Conservation (phyloP, 92 coral and sea anemone genomes). For the Zoanthus gigantus region DNA sequence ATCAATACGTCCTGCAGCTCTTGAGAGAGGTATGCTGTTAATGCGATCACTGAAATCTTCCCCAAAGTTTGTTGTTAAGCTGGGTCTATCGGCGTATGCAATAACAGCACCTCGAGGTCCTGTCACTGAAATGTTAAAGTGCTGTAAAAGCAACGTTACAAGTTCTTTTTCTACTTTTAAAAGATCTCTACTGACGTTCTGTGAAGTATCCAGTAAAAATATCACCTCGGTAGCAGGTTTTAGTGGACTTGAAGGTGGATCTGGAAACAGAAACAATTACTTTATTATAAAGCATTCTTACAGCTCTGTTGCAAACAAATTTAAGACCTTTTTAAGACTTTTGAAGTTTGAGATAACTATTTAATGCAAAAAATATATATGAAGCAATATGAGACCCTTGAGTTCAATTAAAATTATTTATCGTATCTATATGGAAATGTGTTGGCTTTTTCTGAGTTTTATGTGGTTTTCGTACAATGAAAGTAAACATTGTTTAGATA, state of each 20-base stretch:
- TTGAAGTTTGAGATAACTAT: too few species aligned
- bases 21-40: slow-evolving; percentile 65
- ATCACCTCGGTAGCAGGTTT: slow-evolving; percentile 66
- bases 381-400: too few species aligned
- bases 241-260: slow-evolving; percentile 41
- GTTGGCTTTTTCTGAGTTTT: too few species aligned
- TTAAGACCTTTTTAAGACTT: too few species aligned
- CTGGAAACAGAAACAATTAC: background rate
- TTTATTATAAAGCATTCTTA: too few species aligned
- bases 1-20: slow-evolving; percentile 74
- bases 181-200: slow-evolving; percentile 59
- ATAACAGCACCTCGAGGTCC: slow-evolving; percentile 78
- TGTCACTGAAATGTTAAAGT: slow-evolving; percentile 67
- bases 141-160: slow-evolving; percentile 67
- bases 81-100: slow-evolving; percentile 68
- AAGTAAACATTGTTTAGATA: too few species aligned
- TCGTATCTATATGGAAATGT: too few species aligned
- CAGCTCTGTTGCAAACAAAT: too few species aligned
- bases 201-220: slow-evolving; percentile 89
- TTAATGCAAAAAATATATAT: too few species aligned
- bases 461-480: too few species aligned
- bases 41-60: slow-evolving; percentile 62
- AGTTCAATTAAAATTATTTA: too few species aligned
- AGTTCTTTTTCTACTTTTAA: slow-evolving; percentile 67
- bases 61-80: slow-evolving; percentile 55